A percentile compares a stretch with the other conserved stretches of the same genome.
phyloP scores from a whole-genome alignment of 2,888 invertebrate species.

The Choristoneura rosaceana region DNA sequence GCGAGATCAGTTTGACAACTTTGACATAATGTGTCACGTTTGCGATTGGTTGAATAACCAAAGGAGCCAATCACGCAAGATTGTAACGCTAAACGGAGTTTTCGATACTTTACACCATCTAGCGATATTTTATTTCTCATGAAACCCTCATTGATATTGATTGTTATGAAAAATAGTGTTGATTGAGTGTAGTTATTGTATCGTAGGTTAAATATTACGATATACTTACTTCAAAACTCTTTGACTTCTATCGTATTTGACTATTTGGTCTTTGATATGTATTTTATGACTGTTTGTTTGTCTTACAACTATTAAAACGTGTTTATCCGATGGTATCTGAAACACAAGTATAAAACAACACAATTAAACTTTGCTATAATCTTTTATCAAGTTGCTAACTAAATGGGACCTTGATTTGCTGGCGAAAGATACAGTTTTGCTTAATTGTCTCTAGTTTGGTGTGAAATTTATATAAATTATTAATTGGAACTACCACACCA shows the following conservation, averaged over 20 bases:
- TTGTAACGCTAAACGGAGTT: too few relatives aligned
- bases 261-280: slow-evolving; percentile 91
- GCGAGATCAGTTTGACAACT: too few relatives aligned
- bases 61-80: too few relatives aligned
- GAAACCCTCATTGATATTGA: too few relatives aligned
- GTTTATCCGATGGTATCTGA: slow-evolving; percentile 88
- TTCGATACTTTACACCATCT: too few relatives aligned
- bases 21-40: too few relatives aligned
- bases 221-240: slow-evolving; percentile 88
- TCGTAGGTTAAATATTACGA: not conserved
- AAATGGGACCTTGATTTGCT: slow-evolving; percentile 10
- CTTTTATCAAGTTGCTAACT: not conserved
- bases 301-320: slow-evolving; percentile 90
- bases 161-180: too few relatives aligned
- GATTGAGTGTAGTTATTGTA: too few relatives aligned
- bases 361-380: not conserved
- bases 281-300: slow-evolving; percentile 92
- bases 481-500: slow-evolving; percentile 68
- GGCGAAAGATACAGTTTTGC: slow-evolving; percentile 1
- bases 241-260: slow-evolving; percentile 91
- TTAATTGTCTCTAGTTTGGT: slow-evolving; percentile 57
- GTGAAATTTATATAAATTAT: slow-evolving; percentile 78
- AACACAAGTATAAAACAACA: slow-evolving; percentile 50
- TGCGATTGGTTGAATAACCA: too few relatives aligned
- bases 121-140: too few relatives aligned